Conservation (phyloP, 1,140 invertebrate genomes). For the Magallana gigas region DNA sequence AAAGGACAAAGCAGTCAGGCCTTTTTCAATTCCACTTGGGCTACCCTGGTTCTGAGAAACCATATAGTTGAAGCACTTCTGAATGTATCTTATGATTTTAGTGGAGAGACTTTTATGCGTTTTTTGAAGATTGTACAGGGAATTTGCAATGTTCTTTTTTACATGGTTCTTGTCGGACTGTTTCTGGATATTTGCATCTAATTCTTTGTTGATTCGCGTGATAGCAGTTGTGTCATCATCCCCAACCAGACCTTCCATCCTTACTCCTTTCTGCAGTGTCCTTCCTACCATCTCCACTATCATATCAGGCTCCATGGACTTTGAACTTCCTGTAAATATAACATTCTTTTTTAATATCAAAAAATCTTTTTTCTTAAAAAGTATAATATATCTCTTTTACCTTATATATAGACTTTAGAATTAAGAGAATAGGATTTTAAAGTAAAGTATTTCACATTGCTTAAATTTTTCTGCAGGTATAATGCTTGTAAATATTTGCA, state of each 20-base stretch:
- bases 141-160: slow-evolving; percentile 14
- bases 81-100: slow-evolving; percentile 1
- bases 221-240: slow-evolving; percentile 4
- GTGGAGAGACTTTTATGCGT: slow-evolving; percentile 11
- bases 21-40: neutral
- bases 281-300: too few species aligned
- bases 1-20: neutral
- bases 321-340: neutral
- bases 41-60: slow-evolving; percentile 24
- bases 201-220: neutral
- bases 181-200: neutral
- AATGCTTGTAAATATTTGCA: too few species aligned
- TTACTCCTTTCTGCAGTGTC: neutral
- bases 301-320: neutral
- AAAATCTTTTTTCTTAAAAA: too few species aligned
- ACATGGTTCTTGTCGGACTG: slow-evolving; percentile 11
- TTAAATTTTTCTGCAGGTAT: too few species aligned
- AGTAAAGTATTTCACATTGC: too few species aligned
- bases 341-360: too few species aligned
- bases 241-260: neutral
- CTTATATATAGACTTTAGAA: too few species aligned
- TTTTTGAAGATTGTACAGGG: slow-evolving; percentile 1
- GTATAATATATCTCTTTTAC: too few species aligned
- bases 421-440: too few species aligned
- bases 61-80: slow-evolving; percentile 36